Evolutionary conservation across 2,888 invertebrate genomes (phyloP), one percentile per base, ranked within the genome.

Genomic region (Fabriciana adippe): DNA sequence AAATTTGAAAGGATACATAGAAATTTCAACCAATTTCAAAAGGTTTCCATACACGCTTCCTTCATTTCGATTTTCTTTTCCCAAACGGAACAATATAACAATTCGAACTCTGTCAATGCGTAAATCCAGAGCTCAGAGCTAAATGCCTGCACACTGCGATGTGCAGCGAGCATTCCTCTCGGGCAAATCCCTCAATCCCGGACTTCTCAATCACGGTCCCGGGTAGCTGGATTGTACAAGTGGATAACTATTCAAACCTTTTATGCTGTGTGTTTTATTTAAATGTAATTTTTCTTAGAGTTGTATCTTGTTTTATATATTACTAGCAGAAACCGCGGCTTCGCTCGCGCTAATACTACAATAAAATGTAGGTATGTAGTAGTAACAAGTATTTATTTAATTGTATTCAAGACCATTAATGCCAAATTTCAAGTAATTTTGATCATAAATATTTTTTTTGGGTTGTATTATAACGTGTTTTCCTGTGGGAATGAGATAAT

Each of bases 121-220:
- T 63, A 81, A 84, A 82, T 78, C 81, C 81, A n/a, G 65, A 57
- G 71, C 67, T 72, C 47, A 6, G 56, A 55, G 55, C 59, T 70
- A 79, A 74, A 71, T 74, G 69, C 72, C 75, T 75, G 75, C 63
- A 78, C 74, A 76, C 76, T 78, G 77, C 78, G 78, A 71, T 78
- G 70, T 75, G 75, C 64, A 64, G 68, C 70, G 75, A 78, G 76
- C 70, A 79, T 79, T 81, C 78, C 77, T 57, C 70, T 50, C 59
- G 66, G 80, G 80, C 35, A 67, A 70, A 83, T 81, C 82, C 80
- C 69, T 74, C 76, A 75, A 80, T 80, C 78, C 73, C 67, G 68
- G 75, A 77, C 77, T 79, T 76, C 79, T 84, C 84, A 84, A 84
- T 84, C 83, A 80, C 75, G 72, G 73, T 63, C 64, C 72, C 64